Evolutionary conservation across 2,797 vertebrate genomes (phyloP), one percentile per base, ranked within the genome.

Genomic region (Anguilla marmorata): DNA sequence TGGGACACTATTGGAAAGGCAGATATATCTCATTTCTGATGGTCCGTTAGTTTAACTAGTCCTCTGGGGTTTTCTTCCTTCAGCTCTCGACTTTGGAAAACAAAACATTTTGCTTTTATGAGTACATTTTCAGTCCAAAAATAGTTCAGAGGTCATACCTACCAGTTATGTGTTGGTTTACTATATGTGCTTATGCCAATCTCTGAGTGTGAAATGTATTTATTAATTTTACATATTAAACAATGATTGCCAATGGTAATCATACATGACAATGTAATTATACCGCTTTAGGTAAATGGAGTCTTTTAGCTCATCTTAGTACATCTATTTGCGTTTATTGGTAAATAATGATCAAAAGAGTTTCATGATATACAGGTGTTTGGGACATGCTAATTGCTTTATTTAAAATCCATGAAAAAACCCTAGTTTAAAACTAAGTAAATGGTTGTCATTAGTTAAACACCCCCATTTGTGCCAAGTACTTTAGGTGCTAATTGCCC

Each of bases 401-500:
- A 3, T 52, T 50, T 16, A 19, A 76, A 58, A 87, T 21, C 58
- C n/a, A 24, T 41, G 27, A 24, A 66, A 56, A 63, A 16, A 74
- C 12, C 48, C 0, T 12, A 94, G 91, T 94, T 66, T 92, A 93
- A 94, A 92, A 92, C 92, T 90, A 33, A 33, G 92, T 94, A 94
- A 94, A 94, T 91, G 88, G 90, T 92, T 91, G 93, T 93, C 91
- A 93, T 94, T 94, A 95, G 90, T 93, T 90, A 74, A 76, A 91
- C 91, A 88, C 89, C 87, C 91, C 87, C 87, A 79, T 90, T 90
- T 90, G 85, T 88, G 93, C 92, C 92, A 93, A 92, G 91, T 91
- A 89, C 90, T 92, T 86, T 86, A 93, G 92, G 94, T 94, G 92
- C 94, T 94, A 96, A 95, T 94, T 93, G 92, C 93, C 93, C 90